Evolutionary conservation across 2,797 vertebrate species (phyloP).

Genomic region (Sebastolobus altivelis): DNA sequence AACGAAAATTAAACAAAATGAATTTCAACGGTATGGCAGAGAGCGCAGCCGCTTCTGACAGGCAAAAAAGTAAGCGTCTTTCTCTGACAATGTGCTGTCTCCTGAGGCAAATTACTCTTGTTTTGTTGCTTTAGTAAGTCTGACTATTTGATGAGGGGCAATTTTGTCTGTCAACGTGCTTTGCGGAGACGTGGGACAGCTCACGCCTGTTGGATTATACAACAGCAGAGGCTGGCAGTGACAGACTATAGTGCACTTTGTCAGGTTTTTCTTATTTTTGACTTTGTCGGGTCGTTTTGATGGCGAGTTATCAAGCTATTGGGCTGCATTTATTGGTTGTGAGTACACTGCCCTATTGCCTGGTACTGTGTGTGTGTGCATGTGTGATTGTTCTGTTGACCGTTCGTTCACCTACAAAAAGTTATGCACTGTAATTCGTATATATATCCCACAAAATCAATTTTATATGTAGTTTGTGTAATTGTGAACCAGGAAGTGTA

Average conservation of each 20-base stretch:
- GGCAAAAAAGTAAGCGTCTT: neutral
- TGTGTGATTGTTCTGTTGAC: neutral
- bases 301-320: neutral
- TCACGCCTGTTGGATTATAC: neutral
- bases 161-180: conserved; percentile 23
- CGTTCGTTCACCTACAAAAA: too few relatives aligned
- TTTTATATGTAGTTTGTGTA: too few relatives aligned
- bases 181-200: neutral
- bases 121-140: conserved; percentile 9
- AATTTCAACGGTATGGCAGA: conserved; percentile 26
- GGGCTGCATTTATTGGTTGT: neutral
- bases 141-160: conserved; percentile 9
- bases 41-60: neutral
- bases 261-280: neutral
- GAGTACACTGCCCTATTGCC: neutral
- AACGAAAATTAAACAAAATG: conserved; percentile 39
- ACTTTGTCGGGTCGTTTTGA: conserved; percentile 9
- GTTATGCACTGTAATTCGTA: neutral
- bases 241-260: neutral
- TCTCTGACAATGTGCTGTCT: neutral
- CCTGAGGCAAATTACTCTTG: conserved; percentile 3
- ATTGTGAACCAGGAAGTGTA: too few relatives aligned
- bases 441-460: too few relatives aligned
- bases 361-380: neutral
- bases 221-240: neutral